Evolutionary conservation across 2,113 vertebrate genomes (phyloP).

Genomic region (Trinectes maculatus): DNA sequence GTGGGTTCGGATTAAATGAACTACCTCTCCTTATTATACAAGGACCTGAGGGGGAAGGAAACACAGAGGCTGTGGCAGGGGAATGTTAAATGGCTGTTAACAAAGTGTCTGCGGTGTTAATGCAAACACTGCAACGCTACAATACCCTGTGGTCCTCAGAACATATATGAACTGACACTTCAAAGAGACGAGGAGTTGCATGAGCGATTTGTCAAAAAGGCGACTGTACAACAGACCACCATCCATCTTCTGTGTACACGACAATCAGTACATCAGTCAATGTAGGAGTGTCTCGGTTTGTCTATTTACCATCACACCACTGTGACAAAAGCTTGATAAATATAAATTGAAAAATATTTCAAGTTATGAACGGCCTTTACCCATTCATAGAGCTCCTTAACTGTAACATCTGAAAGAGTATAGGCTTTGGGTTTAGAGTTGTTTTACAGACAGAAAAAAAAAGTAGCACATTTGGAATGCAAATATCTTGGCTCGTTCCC

Average conservation of each 20-base stretch:
- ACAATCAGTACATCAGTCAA: neutral
- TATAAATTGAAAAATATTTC: slow-evolving; percentile 26
- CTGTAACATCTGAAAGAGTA: slow-evolving; percentile 18
- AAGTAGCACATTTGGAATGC: slow-evolving; percentile 35
- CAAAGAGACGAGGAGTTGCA: slow-evolving; percentile 30
- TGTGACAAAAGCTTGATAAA: neutral
- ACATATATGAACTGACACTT: slow-evolving; percentile 41
- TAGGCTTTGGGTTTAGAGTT: neutral
- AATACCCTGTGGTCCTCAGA: slow-evolving; percentile 17
- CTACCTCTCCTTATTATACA: slow-evolving; percentile 34
- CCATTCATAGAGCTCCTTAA: slow-evolving; percentile 9
- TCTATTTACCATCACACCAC: neutral
- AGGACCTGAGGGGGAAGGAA: slow-evolving; percentile 29
- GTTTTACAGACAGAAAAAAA: slow-evolving; percentile 8
- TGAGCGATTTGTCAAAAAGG: slow-evolving; percentile 6
- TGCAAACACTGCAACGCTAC: slow-evolving; percentile 23
- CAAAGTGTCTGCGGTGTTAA: slow-evolving; percentile 51
- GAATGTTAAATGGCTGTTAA: slow-evolving; percentile 54
- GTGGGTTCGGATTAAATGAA: slow-evolving; percentile 39
- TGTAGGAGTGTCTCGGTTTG: neutral
- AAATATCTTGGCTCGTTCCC: slow-evolving; percentile 49
- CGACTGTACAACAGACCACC: slow-evolving; percentile 8
- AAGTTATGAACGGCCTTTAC: slow-evolving; percentile 20
- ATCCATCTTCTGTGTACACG: neutral
- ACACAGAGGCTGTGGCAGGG: slow-evolving; percentile 25